A percentile compares a stretch with the other conserved stretches of the same genome.
phyloP scores from a whole-genome alignment of 2,113 vertebrate genomes.

The Fulica atra region DNA sequence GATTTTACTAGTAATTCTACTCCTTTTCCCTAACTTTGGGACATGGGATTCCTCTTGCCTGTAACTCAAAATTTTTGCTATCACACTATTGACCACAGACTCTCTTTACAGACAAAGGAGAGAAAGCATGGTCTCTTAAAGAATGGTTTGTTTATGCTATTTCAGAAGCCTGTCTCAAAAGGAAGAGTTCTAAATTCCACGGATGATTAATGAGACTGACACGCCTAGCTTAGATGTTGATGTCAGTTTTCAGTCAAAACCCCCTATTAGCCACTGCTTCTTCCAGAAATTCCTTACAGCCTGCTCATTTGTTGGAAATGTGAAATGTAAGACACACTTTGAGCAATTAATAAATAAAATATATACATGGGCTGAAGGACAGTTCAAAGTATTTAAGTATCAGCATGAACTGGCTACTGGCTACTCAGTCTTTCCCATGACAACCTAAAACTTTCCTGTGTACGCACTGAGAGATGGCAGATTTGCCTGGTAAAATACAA shows the following conservation, averaged over 20 bases:
- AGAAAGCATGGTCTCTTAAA: not conserved
- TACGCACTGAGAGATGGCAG: not conserved
- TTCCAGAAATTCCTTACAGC: not conserved
- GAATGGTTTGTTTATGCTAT: not conserved
- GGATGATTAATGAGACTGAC: not conserved
- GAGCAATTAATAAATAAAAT: not conserved
- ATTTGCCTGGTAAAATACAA: not conserved
- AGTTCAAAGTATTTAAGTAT: not conserved
- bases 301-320: not conserved
- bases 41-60: not conserved
- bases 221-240: not conserved
- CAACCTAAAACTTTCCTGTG: not conserved
- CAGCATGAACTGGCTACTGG: not conserved
- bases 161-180: not conserved
- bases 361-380: not conserved
- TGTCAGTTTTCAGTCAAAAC: not conserved
- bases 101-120: not conserved
- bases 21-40: not conserved
- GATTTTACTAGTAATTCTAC: not conserved
- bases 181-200: not conserved
- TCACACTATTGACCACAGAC: not conserved
- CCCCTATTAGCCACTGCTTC: not conserved
- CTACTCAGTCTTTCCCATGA: not conserved
- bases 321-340: not conserved
- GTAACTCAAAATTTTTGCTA: not conserved